Evolutionary conservation across 2,888 invertebrate genomes (phyloP).

Genomic region (Plagodis pulveraria): DNA sequence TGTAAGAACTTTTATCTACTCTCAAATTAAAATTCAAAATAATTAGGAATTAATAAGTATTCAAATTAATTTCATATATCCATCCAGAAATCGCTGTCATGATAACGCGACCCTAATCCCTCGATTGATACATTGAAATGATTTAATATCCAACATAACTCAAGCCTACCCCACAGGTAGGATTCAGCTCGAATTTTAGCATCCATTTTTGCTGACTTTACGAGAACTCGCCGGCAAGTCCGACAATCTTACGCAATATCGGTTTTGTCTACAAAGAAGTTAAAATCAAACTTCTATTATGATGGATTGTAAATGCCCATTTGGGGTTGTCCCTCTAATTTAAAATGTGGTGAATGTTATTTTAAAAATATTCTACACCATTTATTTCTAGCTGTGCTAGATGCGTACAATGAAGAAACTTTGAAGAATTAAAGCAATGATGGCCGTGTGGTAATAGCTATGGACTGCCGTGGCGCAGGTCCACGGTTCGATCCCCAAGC

Average conservation of each 20-base stretch:
- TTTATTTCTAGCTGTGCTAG: too few species aligned
- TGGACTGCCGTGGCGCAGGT: too few species aligned
- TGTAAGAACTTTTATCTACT: too few species aligned
- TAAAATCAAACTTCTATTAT: constrained; percentile 1
- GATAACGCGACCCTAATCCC: neutral
- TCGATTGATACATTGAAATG: constrained; percentile 11
- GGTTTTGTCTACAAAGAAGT: constrained; percentile 10
- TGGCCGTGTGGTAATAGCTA: too few species aligned
- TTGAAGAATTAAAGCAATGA: too few species aligned
- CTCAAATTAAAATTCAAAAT: too few species aligned
- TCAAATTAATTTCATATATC: too few species aligned
- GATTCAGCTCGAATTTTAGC: neutral
- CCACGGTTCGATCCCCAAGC: too few species aligned
- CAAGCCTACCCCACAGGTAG: constrained; percentile 5
- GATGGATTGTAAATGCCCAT: constrained; percentile 3
- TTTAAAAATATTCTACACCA: too few species aligned
- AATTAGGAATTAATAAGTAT: too few species aligned
- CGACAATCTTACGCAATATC: constrained; percentile 7
- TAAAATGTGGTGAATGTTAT: too few species aligned
- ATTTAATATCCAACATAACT: constrained; percentile 11
- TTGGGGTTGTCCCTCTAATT: neutral
- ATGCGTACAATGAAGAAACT: too few species aligned
- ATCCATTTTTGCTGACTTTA: constrained; percentile 7
- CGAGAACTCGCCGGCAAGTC: neutral
- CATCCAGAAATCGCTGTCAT: neutral